A percentile compares a stretch with the other conserved stretches of the same genome.
These are phyloP conservation scores for Dryobates pubescens DNA, from an alignment of 2,797 vertebrate genomes.

Conservation along the genomic window DNA sequence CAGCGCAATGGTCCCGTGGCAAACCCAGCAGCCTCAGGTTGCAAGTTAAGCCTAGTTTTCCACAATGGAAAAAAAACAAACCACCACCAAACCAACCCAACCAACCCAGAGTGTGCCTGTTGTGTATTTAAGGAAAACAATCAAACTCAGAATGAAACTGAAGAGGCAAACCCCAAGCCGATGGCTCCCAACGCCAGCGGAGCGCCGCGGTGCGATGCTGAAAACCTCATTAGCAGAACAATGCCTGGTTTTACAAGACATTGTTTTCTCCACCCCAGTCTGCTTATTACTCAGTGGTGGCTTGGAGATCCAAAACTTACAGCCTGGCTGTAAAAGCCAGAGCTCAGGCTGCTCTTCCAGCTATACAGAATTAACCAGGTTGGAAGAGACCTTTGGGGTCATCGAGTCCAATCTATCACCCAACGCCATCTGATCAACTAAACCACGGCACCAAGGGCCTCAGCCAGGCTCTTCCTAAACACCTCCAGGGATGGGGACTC, in stretches of 20 bases:
- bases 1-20: slow-evolving; percentile 44
- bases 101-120: not conserved
- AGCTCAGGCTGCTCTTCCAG: not conserved
- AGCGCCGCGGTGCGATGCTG: slow-evolving; percentile 54
- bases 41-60: slow-evolving; percentile 31
- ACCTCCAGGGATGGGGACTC: no score
- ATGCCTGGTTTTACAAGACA: slow-evolving; percentile 67
- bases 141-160: slow-evolving; percentile 24
- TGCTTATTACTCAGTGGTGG: slow-evolving; percentile 45
- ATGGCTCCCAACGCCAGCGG: slow-evolving; percentile 31
- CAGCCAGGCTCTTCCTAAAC: no score
- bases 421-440: no score
- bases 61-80: slow-evolving; percentile 27
- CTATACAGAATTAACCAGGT: not conserved
- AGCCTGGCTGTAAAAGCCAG: not conserved
- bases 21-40: slow-evolving; percentile 64
- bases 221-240: slow-evolving; percentile 71
- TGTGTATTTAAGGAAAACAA: slow-evolving; percentile 49
- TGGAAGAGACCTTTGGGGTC: no score
- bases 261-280: slow-evolving; percentile 53
- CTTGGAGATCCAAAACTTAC: slow-evolving; percentile 37
- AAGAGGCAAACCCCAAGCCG: slow-evolving; percentile 68
- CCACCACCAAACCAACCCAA: no score
- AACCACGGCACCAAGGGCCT: no score
- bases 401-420: no score